These are phyloP conservation scores for Tachina grossa DNA, from an alignment of 2,888 invertebrate genomes.

Conservation along the genomic window DNA sequence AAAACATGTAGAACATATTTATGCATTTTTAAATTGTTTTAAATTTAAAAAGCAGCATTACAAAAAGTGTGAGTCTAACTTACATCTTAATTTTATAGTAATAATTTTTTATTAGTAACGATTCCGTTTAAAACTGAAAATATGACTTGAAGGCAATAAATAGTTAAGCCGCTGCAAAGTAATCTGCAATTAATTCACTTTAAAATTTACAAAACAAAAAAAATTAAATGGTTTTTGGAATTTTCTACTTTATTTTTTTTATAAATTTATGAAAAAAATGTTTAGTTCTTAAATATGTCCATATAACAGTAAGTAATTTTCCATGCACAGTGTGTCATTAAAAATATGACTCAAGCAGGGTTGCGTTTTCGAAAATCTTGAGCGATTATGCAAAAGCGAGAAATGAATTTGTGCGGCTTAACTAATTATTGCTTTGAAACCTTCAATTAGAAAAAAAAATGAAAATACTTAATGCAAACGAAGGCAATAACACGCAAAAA, in stretches of 20 bases:
- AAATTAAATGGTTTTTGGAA: too few relatives aligned
- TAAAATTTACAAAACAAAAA: background rate
- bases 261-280: too few relatives aligned
- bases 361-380: too few relatives aligned
- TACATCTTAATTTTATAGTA: constrained; percentile 47
- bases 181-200: background rate
- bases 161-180: background rate
- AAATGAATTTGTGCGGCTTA: too few relatives aligned
- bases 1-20: background rate
- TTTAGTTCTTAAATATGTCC: too few relatives aligned
- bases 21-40: constrained; percentile 70
- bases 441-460: constrained; percentile 13
- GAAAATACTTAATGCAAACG: constrained; percentile 59
- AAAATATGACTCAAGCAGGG: background rate
- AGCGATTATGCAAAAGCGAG: too few relatives aligned
- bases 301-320: too few relatives aligned
- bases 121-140: constrained; percentile 36
- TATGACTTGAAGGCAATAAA: background rate
- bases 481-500: constrained; percentile 62
- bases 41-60: constrained; percentile 63
- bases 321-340: background rate
- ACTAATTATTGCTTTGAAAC: too few relatives aligned
- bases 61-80: constrained; percentile 30
- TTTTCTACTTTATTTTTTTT: too few relatives aligned
- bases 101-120: constrained; percentile 51